Evolutionary conservation across 2,797 vertebrate species (phyloP).

Genomic region (Sebastes hubbsi): DNA sequence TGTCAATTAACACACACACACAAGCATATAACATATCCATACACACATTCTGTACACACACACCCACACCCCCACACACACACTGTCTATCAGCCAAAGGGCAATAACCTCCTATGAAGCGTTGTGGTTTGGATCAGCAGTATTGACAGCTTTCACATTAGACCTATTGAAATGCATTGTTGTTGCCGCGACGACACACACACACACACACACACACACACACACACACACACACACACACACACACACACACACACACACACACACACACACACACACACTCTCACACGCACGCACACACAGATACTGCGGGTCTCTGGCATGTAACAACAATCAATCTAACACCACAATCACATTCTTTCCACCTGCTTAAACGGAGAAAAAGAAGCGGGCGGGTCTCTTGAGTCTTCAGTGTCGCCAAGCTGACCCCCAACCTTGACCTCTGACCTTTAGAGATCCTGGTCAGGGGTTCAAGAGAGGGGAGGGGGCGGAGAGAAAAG

Average conservation of each 20-base stretch:
- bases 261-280: not conserved
- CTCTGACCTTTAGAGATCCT: constrained; percentile 73
- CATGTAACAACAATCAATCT: constrained; percentile 77
- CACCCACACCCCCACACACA: constrained; percentile 16
- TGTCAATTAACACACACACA: constrained; percentile 62
- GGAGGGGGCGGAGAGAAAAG: not conserved
- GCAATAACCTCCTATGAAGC: constrained; percentile 66
- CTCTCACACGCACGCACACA: not conserved
- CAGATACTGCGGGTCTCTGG: not conserved
- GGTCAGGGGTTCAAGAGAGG: constrained; percentile 60
- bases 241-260: constrained; percentile 14
- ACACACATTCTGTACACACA: constrained; percentile 5
- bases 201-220: constrained; percentile 5
- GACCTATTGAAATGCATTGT: constrained; percentile 82
- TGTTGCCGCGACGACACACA: constrained; percentile 39
- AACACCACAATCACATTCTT: constrained; percentile 73
- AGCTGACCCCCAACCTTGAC: constrained; percentile 85
- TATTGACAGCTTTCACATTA: constrained; percentile 85
- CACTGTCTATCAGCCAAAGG: constrained; percentile 57
- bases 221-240: not conserved
- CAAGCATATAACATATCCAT: constrained; percentile 15
- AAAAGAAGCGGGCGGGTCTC: constrained; percentile 63
- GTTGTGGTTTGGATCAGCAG: constrained; percentile 76
- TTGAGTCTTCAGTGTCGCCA: constrained; percentile 64
- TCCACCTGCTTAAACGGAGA: constrained; percentile 72